Evolutionary conservation across 2,888 invertebrate genomes (phyloP).

Genomic region (Dysmachus trigonus): DNA sequence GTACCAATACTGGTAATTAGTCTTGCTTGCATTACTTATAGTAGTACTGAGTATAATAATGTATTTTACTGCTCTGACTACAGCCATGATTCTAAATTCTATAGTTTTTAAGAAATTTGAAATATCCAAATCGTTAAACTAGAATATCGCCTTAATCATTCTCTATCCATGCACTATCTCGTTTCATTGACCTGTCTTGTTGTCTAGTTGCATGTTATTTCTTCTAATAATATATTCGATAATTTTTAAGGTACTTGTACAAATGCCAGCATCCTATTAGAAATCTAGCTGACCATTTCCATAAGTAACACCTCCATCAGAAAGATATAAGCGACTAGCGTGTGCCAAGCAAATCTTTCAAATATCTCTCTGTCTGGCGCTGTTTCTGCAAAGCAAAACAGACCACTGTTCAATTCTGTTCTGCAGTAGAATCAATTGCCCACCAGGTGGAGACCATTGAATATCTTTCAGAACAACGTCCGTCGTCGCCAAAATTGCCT

Average conservation of each 20-base stretch:
- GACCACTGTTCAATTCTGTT: background rate
- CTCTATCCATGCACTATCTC: background rate
- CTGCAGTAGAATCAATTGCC: background rate
- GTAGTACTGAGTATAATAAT: no score
- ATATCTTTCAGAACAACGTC: background rate
- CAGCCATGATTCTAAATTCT: no score
- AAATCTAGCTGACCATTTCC: background rate
- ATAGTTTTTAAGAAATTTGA: no score
- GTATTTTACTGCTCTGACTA: no score
- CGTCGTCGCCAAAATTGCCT: background rate
- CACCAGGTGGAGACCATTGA: background rate
- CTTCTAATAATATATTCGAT: no score
- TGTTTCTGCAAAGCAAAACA: background rate
- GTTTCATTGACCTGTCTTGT: no score
- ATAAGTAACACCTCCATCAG: background rate
- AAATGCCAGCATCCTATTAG: background rate
- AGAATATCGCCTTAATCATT: background rate
- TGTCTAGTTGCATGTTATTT: background rate
- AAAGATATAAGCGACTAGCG: background rate
- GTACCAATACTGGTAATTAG: no score
- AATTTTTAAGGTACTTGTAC: no score
- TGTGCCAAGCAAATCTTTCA: background rate
- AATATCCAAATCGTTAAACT: no score
- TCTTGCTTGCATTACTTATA: no score
- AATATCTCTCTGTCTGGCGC: background rate